Percentiles rank a stretch among this genome's conserved stretches.
These are phyloP conservation scores for Scaptomyza flava DNA, from an alignment of 2,888 invertebrate species.

Conservation along the genomic window DNA sequence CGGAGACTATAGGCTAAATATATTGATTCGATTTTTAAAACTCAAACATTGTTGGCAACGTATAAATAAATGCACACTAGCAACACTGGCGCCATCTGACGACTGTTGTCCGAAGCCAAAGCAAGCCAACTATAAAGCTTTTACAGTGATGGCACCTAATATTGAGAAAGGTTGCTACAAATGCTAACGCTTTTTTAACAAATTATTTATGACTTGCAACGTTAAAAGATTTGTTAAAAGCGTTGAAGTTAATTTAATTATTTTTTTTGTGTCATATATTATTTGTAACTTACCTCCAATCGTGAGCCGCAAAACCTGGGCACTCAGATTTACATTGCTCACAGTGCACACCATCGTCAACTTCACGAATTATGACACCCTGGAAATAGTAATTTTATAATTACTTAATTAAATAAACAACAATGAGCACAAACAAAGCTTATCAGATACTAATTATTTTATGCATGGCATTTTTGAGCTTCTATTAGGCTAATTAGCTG, in stretches of 20 bases:
- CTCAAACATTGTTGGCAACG: not conserved
- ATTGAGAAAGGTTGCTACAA: slow-evolving; percentile 3
- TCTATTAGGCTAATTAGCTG: slow-evolving; percentile 10
- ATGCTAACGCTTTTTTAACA: not conserved
- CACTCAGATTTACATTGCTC: slow-evolving; percentile 92
- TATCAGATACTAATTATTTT: slow-evolving; percentile 6
- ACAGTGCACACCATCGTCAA: slow-evolving; percentile 92
- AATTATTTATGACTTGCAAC: not conserved
- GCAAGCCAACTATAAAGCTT: slow-evolving; percentile 40
- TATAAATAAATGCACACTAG: slow-evolving; percentile 1
- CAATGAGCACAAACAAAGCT: not conserved
- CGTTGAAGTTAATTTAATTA: too few species aligned
- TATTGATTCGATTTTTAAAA: slow-evolving; percentile 21
- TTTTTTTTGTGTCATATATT: not conserved
- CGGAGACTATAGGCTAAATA: slow-evolving; percentile 5
- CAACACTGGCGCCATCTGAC: slow-evolving; percentile 38
- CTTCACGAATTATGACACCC: slow-evolving; percentile 95
- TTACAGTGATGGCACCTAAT: slow-evolving; percentile 50
- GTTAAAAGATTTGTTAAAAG: too few species aligned
- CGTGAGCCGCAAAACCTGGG: slow-evolving; percentile 92
- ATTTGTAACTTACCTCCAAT: slow-evolving; percentile 92
- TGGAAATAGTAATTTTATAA: slow-evolving; percentile 85
- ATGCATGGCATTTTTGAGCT: not conserved
- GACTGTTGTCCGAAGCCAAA: not conserved
- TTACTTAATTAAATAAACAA: slow-evolving; percentile 18